phyloP scores from a whole-genome alignment of 2,113 vertebrate genomes.

The Aleadryas rufinucha region DNA sequence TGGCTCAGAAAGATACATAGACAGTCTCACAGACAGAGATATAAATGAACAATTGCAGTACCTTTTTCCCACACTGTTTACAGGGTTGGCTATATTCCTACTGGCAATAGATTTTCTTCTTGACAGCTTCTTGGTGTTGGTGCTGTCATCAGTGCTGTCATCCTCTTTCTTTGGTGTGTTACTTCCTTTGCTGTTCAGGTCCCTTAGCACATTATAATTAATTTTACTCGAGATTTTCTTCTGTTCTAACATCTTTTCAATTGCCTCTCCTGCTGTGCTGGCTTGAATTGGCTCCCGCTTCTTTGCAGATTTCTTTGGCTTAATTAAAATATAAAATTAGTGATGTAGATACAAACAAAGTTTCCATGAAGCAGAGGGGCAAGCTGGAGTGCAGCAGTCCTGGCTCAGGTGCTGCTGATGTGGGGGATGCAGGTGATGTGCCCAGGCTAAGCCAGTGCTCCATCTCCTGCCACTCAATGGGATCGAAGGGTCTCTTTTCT shows the following conservation, averaged over 20 bases:
- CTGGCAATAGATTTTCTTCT: conserved; percentile 64
- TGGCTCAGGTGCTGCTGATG: not conserved
- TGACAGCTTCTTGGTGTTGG: conserved; percentile 66
- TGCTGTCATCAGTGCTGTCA: conserved; percentile 23
- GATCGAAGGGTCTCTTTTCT: not conserved
- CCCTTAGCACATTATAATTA: conserved; percentile 95
- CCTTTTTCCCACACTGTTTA: conserved; percentile 87
- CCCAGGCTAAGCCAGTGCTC: not conserved
- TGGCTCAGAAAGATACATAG: conserved; percentile 51
- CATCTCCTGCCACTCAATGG: not conserved
- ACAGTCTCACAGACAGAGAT: conserved; percentile 44
- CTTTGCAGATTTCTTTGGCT: conserved; percentile 79
- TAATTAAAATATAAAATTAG: conserved; percentile 52
- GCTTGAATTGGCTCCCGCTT: conserved; percentile 84
- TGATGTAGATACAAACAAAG: conserved; percentile 40
- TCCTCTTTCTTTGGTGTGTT: conserved; percentile 69
- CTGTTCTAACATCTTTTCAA: conserved; percentile 96
- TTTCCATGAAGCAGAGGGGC: not conserved
- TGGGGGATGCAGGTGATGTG: not conserved
- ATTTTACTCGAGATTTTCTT: conserved; percentile 97
- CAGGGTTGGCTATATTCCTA: conserved; percentile 70
- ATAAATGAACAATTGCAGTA: conserved; percentile 67
- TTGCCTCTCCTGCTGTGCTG: conserved; percentile 92
- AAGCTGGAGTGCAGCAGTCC: not conserved
- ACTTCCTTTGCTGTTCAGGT: conserved; percentile 80